These are phyloP conservation scores for Gymnoscelis rufifasciata DNA, from an alignment of 2,888 invertebrate species.

Conservation along the genomic window DNA sequence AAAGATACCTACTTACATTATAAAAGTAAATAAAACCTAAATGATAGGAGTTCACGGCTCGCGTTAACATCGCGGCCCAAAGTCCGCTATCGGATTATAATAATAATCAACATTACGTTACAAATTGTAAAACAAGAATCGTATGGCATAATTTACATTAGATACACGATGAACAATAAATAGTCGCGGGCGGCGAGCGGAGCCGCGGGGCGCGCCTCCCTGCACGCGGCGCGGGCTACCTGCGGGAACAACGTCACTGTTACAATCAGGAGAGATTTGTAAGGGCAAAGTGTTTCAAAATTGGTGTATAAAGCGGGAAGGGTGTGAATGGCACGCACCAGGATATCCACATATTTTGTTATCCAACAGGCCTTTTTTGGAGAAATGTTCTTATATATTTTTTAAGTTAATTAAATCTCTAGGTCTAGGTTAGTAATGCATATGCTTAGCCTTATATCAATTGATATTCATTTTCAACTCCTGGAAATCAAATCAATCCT, in stretches of 20 bases:
- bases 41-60: conserved; percentile 39
- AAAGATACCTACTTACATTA: conserved; percentile 51
- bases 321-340: too few species aligned
- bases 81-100: conserved; percentile 39
- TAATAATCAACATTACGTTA: conserved; percentile 59
- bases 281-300: too few species aligned
- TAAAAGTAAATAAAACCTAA: conserved; percentile 40
- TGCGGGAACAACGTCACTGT: neutral
- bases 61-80: conserved; percentile 13
- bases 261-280: neutral
- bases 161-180: conserved; percentile 50
- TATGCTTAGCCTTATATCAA: too few species aligned
- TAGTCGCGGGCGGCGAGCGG: conserved; percentile 26
- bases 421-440: too few species aligned
- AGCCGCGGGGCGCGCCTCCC: neutral
- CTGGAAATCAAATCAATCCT: too few species aligned
- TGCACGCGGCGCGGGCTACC: neutral
- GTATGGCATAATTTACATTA: conserved; percentile 66
- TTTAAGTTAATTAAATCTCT: too few species aligned
- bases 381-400: too few species aligned
- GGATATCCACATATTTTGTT: too few species aligned
- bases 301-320: too few species aligned
- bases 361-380: too few species aligned
- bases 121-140: conserved; percentile 61
- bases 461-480: too few species aligned